Percentiles rank a stretch among this genome's conserved stretches.
Conservation (phyloP, 2,797 vertebrate genomes). For the Molossus molossus region DNA sequence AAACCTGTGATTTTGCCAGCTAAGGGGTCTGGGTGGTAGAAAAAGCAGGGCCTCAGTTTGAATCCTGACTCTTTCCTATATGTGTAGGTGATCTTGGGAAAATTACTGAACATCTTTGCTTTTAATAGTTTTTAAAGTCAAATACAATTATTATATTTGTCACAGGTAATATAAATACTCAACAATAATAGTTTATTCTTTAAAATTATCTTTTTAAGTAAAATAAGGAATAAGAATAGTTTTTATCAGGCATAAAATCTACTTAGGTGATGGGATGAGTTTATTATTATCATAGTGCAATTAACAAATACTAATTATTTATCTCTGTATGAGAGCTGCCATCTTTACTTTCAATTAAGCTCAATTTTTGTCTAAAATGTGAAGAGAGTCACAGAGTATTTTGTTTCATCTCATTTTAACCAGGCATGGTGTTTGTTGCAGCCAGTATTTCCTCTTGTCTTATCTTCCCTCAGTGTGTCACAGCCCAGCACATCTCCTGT, state of each 20-base stretch:
- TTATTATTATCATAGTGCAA: conserved; percentile 41
- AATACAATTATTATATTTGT: conserved; percentile 36
- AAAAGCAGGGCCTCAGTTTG: not conserved
- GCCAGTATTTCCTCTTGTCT: not conserved
- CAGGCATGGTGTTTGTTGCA: not conserved
- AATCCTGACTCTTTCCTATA: not conserved
- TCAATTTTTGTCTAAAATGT: conserved; percentile 64
- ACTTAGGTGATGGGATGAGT: conserved; percentile 18
- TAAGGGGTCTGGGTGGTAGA: not conserved
- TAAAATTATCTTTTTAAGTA: conserved; percentile 9
- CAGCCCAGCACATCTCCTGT: not conserved
- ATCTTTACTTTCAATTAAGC: conserved; percentile 65
- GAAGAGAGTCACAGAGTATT: conserved; percentile 55
- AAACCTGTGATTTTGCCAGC: not conserved
- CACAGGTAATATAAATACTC: conserved; percentile 35
- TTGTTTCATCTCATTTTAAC: conserved; percentile 44
- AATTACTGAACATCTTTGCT: conserved; percentile 15
- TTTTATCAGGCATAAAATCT: conserved; percentile 38
- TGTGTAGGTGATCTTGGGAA: not conserved
- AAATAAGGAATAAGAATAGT: conserved; percentile 31
- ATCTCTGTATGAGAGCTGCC: conserved; percentile 63
- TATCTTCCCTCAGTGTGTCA: not conserved
- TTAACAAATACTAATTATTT: conserved; percentile 65
- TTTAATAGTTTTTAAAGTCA: conserved; percentile 61
- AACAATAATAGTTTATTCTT: conserved; percentile 5